These are phyloP conservation scores for Lampris incognitus DNA, from an alignment of 2,113 vertebrate species.

Conservation along the genomic window DNA sequence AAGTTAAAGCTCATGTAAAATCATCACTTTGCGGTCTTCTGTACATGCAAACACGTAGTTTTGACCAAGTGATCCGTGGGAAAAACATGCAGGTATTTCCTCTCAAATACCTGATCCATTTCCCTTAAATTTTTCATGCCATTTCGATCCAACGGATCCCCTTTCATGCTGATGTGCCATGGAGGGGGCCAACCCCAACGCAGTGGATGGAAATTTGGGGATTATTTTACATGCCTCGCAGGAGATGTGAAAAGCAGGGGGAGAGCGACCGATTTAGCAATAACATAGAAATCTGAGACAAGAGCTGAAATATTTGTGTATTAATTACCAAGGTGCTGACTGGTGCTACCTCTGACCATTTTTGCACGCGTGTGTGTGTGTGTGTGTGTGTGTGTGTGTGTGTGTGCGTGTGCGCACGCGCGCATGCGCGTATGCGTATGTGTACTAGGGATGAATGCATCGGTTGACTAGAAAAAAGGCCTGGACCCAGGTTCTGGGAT, in stretches of 20 bases:
- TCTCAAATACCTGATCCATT: slow-evolving; percentile 75
- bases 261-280: slow-evolving; percentile 83
- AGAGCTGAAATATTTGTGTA: slow-evolving; percentile 85
- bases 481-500: slow-evolving; percentile 46
- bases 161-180: slow-evolving; percentile 74
- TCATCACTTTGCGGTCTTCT: slow-evolving; percentile 50
- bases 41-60: slow-evolving; percentile 63
- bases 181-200: slow-evolving; percentile 72
- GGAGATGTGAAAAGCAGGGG: slow-evolving; percentile 82
- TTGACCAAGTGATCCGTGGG: slow-evolving; percentile 47
- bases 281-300: slow-evolving; percentile 83
- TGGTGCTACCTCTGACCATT: slow-evolving; percentile 66
- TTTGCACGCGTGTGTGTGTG: slow-evolving; percentile 7
- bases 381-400: background rate
- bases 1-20: background rate
- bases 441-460: slow-evolving; percentile 62
- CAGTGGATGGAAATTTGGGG: slow-evolving; percentile 79
- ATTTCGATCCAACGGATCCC: slow-evolving; percentile 77
- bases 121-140: slow-evolving; percentile 81
- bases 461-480: slow-evolving; percentile 71
- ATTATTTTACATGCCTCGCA: slow-evolving; percentile 84
- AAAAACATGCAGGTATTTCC: slow-evolving; percentile 75
- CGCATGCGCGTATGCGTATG: slow-evolving; percentile 25
- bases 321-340: slow-evolving; percentile 79
- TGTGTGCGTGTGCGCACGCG: slow-evolving; percentile 16